A percentile compares a stretch with the other conserved stretches of the same genome.
These are phyloP conservation scores for Protomyctophum bolini DNA, from an alignment of 2,113 vertebrate species.

Conservation along the genomic window DNA sequence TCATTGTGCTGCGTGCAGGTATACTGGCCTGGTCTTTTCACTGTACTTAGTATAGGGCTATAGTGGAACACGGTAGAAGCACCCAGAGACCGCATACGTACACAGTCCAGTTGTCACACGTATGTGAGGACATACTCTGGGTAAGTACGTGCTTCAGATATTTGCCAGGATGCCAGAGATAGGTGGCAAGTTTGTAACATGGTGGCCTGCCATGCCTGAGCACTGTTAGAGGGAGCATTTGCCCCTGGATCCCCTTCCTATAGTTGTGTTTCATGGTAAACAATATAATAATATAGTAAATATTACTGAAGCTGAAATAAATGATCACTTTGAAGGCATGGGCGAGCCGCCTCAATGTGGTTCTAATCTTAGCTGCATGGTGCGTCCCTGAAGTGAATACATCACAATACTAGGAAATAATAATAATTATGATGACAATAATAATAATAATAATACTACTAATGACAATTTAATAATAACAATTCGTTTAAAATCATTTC, in stretches of 20 bases:
- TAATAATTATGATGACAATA: too few species aligned
- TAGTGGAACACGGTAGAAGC: conserved; percentile 13
- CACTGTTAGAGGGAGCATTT: conserved; percentile 33
- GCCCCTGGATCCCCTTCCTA: conserved; percentile 31
- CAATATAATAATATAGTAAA: conserved; percentile 14
- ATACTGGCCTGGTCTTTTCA: conserved; percentile 13
- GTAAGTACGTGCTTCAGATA: conserved; percentile 72
- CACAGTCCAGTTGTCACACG: conserved; percentile 56
- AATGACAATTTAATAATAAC: too few species aligned
- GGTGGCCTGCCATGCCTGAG: conserved; percentile 55
- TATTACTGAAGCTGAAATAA: background rate
- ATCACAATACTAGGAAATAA: too few species aligned
- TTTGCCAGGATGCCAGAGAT: conserved; percentile 78
- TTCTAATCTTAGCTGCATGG: conserved; percentile 19
- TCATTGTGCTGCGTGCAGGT: conserved; percentile 7
- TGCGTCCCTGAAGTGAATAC: too few species aligned
- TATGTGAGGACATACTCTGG: conserved; percentile 60
- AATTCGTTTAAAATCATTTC: too few species aligned
- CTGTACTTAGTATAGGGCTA: conserved; percentile 41
- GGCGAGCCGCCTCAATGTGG: conserved; percentile 18
- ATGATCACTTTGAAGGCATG: conserved; percentile 32
- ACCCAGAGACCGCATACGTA: conserved; percentile 38
- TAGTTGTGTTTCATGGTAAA: conserved; percentile 33
- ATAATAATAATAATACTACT: too few species aligned
- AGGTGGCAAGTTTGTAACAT: conserved; percentile 57